Evolutionary conservation across 2,113 vertebrate species (phyloP).

Genomic region (Hirundichthys speculiger): DNA sequence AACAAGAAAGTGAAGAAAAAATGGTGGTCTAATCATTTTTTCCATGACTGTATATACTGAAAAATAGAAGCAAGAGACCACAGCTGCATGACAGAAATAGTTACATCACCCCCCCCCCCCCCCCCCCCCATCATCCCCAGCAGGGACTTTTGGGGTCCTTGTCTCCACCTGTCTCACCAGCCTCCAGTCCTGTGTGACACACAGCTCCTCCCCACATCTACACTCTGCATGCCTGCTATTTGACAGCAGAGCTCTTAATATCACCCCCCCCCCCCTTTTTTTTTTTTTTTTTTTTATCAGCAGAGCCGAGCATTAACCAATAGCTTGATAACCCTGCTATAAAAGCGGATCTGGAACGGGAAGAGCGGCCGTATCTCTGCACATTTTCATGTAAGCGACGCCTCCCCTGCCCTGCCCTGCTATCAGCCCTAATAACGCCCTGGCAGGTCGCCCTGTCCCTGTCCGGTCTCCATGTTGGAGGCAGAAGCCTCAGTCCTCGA

Average conservation of each 20-base stretch:
- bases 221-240: constrained; percentile 8
- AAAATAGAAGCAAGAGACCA: no score
- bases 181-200: no score
- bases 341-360: constrained; percentile 57
- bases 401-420: constrained; percentile 34
- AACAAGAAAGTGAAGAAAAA: no score
- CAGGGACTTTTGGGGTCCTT: no score
- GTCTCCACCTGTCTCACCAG: no score
- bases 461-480: constrained; percentile 53
- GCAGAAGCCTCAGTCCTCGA: constrained; percentile 4
- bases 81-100: no score
- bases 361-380: constrained; percentile 41
- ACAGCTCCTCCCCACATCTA: background rate
- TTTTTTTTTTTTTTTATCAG: no score
- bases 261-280: background rate
- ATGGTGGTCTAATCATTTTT: no score
- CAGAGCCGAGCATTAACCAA: constrained; percentile 69
- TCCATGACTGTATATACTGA: no score
- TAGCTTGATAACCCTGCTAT: constrained; percentile 62
- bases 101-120: no score
- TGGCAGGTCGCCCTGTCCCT: constrained; percentile 6
- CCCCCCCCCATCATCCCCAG: no score
- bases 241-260: constrained; percentile 40
- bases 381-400: constrained; percentile 51
- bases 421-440: constrained; percentile 68